These are phyloP conservation scores for Verasper variegatus DNA, from an alignment of 2,113 vertebrate genomes.

Conservation along the genomic window DNA sequence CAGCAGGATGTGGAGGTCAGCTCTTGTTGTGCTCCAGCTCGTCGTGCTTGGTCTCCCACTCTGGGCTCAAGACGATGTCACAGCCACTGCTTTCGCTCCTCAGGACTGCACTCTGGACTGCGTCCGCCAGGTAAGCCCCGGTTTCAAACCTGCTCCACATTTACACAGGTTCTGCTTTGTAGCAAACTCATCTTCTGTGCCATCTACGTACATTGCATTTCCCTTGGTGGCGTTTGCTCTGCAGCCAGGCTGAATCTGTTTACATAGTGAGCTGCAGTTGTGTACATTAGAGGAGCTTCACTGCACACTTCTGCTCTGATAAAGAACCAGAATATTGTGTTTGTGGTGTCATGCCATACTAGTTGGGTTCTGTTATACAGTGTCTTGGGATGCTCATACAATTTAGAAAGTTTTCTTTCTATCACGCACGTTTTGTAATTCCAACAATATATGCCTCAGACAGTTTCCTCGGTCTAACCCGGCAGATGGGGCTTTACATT, in stretches of 20 bases:
- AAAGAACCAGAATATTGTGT: neutral
- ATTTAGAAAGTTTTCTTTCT: too few relatives aligned
- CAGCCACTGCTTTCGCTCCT: conserved; percentile 38
- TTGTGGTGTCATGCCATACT: neutral
- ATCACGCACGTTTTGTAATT: neutral
- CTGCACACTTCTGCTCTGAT: neutral
- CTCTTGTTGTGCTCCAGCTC: conserved; percentile 44
- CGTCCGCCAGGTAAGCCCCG: conserved; percentile 69
- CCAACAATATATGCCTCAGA: too few relatives aligned
- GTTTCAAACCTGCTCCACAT: neutral
- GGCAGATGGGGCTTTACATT: too few relatives aligned
- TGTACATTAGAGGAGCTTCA: neutral
- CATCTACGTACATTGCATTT: neutral
- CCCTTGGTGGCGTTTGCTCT: neutral
- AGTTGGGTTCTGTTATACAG: too few relatives aligned
- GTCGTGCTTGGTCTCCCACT: neutral
- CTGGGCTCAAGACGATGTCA: conserved; percentile 10
- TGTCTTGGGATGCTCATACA: too few relatives aligned
- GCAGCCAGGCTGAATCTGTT: neutral
- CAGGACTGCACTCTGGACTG: conserved; percentile 78
- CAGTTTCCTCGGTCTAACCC: too few relatives aligned
- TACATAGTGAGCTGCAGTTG: neutral
- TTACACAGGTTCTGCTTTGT: too few relatives aligned
- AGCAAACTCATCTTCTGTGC: neutral
- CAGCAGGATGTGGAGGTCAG: conserved; percentile 63